Evolutionary conservation across 2,797 vertebrate species (phyloP).

Genomic region (Siniperca scherzeri): DNA sequence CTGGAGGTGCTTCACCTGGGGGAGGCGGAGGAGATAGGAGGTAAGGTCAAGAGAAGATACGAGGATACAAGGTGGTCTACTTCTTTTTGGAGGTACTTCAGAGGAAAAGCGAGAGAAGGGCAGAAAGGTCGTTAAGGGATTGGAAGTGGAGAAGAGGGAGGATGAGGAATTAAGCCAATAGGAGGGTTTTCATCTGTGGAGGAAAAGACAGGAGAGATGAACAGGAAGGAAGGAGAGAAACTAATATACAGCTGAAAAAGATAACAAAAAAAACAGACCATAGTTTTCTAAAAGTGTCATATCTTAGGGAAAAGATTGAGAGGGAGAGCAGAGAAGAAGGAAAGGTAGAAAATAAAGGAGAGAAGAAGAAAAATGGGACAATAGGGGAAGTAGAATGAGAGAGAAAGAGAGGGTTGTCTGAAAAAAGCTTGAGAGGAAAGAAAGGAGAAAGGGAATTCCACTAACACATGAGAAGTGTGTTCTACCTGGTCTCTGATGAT

Average conservation of each 20-base stretch:
- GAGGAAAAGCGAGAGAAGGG: background rate
- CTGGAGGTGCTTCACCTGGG: constrained; percentile 94
- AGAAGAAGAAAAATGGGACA: background rate
- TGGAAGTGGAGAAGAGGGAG: no score
- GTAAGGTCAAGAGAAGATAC: constrained; percentile 5
- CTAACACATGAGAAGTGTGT: background rate
- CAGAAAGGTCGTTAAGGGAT: background rate
- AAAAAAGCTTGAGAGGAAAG: background rate
- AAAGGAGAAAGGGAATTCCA: background rate
- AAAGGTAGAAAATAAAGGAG: background rate
- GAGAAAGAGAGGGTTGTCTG: background rate
- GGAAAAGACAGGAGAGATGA: background rate
- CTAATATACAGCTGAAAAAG: background rate
- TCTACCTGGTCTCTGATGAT: constrained; percentile 95
- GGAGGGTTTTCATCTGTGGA: background rate
- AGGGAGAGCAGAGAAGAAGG: background rate
- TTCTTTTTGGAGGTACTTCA: constrained; percentile 91
- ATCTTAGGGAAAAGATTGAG: background rate
- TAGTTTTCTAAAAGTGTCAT: background rate
- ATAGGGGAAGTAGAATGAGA: background rate
- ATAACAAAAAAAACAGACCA: background rate
- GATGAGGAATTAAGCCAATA: constrained; percentile 1
- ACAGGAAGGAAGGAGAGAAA: background rate
- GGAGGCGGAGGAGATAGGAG: constrained; percentile 55
- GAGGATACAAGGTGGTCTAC: constrained; percentile 86